Percentiles rank a stretch among this genome's conserved stretches.
These are phyloP conservation scores for Syngnathus rostellatus DNA, from an alignment of 2,797 vertebrate species.

Conservation along the genomic window DNA sequence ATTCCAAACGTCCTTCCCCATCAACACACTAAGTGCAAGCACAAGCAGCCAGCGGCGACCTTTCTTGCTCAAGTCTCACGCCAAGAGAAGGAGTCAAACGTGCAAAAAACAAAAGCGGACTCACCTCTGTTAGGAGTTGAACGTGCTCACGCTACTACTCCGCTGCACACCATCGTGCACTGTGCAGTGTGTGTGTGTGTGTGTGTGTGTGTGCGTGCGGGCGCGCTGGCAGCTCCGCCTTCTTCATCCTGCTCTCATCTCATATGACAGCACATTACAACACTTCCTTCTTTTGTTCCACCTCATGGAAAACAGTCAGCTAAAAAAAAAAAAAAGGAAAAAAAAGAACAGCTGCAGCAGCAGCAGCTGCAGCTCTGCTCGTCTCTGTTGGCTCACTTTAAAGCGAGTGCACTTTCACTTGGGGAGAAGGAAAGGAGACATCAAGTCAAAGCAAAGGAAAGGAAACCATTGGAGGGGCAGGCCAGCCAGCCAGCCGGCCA, in stretches of 20 bases:
- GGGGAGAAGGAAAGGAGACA: too few species aligned
- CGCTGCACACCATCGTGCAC: not conserved
- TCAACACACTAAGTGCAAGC: too few species aligned
- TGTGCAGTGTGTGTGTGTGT: not conserved
- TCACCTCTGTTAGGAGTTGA: not conserved
- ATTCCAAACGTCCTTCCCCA: not conserved
- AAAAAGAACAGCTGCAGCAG: too few species aligned
- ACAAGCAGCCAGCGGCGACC: too few species aligned
- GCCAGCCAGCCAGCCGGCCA: too few species aligned
- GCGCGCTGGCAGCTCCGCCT: not conserved
- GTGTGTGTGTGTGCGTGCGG: not conserved
- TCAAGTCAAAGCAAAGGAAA: too few species aligned
- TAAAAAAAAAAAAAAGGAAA: not conserved
- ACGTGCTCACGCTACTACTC: not conserved
- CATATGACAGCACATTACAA: not conserved
- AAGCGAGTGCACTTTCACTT: too few species aligned
- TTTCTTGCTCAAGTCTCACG: not conserved
- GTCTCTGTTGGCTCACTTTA: too few species aligned
- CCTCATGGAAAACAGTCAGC: not conserved
- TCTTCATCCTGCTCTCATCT: constrained; percentile 1
- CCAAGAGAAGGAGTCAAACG: too few species aligned
- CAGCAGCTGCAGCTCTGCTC: too few species aligned
- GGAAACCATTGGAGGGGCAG: too few species aligned
- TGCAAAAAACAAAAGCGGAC: not conserved
- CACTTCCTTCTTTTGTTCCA: not conserved